Conservation (phyloP, 2,113 vertebrate species). For the Istiophorus platypterus region DNA sequence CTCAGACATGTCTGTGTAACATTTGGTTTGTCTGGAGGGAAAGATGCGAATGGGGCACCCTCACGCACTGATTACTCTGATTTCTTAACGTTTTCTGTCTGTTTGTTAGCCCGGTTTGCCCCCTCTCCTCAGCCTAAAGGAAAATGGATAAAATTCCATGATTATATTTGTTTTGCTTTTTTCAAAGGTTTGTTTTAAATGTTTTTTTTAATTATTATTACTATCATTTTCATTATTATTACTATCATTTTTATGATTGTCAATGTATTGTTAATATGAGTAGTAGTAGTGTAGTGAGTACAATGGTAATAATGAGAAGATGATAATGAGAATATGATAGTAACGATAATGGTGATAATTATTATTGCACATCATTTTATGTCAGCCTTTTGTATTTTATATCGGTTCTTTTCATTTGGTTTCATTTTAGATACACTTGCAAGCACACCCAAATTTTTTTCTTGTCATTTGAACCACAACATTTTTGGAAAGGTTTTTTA, state of each 20-base stretch:
- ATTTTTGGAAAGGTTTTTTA: slow-evolving; percentile 77
- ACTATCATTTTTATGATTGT: slow-evolving; percentile 84
- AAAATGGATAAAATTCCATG: slow-evolving; percentile 72
- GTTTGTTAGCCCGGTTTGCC: slow-evolving; percentile 84
- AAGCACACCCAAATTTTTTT: slow-evolving; percentile 77
- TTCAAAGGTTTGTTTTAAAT: slow-evolving; percentile 73
- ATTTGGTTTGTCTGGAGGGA: slow-evolving; percentile 63
- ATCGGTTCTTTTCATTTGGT: slow-evolving; percentile 76
- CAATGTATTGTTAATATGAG: slow-evolving; percentile 67
- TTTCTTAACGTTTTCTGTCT: slow-evolving; percentile 81
- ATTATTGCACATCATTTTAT: slow-evolving; percentile 89
- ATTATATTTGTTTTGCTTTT: slow-evolving; percentile 80
- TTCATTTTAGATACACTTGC: slow-evolving; percentile 58
- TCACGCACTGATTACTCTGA: slow-evolving; percentile 76
- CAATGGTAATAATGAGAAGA: slow-evolving; percentile 68
- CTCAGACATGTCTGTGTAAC: slow-evolving; percentile 68
- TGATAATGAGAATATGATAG: slow-evolving; percentile 72
- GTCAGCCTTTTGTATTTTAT: slow-evolving; percentile 93
- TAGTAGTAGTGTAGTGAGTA: slow-evolving; percentile 64
- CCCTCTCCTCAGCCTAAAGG: slow-evolving; percentile 84
- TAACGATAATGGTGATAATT: slow-evolving; percentile 74
- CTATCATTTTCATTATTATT: slow-evolving; percentile 84
- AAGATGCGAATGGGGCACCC: slow-evolving; percentile 68
- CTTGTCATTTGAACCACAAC: slow-evolving; percentile 82
- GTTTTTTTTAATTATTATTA: slow-evolving; percentile 66